Evolutionary conservation across 2,888 invertebrate genomes (phyloP).

Genomic region (Plagodis pulveraria): DNA sequence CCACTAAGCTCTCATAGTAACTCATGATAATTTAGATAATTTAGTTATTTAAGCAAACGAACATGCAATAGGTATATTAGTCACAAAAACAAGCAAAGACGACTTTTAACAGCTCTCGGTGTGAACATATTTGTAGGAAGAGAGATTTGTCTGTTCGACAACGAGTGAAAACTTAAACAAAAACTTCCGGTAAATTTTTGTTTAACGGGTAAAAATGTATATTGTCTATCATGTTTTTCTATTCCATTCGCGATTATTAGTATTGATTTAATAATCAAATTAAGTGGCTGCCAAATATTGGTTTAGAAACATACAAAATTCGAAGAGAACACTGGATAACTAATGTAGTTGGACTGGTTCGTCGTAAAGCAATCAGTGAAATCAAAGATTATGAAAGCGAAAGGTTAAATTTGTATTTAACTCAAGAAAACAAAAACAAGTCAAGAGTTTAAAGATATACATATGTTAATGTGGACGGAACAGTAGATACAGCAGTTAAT

Average conservation of each 20-base stretch:
- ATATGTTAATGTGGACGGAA: slow-evolving; percentile 3
- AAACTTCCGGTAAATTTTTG: slow-evolving; percentile 14
- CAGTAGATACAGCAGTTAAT: slow-evolving; percentile 14
- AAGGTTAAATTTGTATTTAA: too few species aligned
- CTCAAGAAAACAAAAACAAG: too few species aligned
- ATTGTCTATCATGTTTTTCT: background rate
- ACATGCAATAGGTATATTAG: too few species aligned
- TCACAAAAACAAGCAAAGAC: slow-evolving; percentile 4
- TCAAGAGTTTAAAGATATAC: background rate
- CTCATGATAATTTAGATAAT: background rate
- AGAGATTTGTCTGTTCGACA: slow-evolving; percentile 23
- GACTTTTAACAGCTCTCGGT: slow-evolving; percentile 18
- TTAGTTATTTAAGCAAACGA: background rate
- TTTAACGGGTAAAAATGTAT: slow-evolving; percentile 9
- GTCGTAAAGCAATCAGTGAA: too few species aligned
- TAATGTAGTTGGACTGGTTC: too few species aligned
- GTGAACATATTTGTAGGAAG: slow-evolving; percentile 16
- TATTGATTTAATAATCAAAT: too few species aligned
- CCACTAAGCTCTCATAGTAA: background rate
- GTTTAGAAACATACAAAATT: too few species aligned
- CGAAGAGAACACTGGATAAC: too few species aligned
- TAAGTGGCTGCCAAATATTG: too few species aligned
- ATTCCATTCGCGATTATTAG: too few species aligned
- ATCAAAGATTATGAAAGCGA: too few species aligned
- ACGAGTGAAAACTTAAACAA: slow-evolving; percentile 23